Conservation (phyloP, 1,140 invertebrate species). For the Bombus turneri region DNA sequence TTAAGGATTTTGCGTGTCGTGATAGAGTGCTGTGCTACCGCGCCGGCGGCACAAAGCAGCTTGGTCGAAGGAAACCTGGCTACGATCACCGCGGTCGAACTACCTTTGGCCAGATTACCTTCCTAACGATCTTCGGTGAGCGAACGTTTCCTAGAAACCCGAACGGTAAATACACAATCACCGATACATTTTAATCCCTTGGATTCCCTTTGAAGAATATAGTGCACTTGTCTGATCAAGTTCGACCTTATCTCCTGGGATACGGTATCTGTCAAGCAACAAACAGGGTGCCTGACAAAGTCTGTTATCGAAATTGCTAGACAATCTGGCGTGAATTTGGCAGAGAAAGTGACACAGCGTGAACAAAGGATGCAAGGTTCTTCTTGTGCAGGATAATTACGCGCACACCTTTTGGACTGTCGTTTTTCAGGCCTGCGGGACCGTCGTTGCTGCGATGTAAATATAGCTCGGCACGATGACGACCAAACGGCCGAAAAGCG, state of each 20-base stretch:
- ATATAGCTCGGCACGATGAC: conserved; percentile 43
- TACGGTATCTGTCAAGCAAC: not conserved
- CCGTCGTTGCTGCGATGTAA: conserved; percentile 15
- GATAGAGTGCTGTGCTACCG: conserved; percentile 32
- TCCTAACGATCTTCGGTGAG: not conserved
- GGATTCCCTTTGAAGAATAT: not conserved
- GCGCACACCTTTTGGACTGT: not conserved
- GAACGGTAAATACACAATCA: not conserved
- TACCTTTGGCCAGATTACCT: not conserved
- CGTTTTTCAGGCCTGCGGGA: conserved; percentile 13
- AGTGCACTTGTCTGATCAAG: not conserved
- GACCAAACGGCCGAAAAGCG: conserved; percentile 27
- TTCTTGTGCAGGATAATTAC: not conserved
- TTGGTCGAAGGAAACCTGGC: not conserved
- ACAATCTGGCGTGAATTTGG: too few species aligned
- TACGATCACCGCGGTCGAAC: not conserved
- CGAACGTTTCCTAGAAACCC: not conserved
- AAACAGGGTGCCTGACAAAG: not conserved
- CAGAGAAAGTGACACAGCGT: not conserved
- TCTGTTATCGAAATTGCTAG: not conserved
- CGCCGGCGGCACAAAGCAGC: not conserved
- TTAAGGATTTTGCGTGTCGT: conserved; percentile 57
- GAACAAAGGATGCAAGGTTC: not conserved
- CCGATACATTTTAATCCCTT: not conserved
- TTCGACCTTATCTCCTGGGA: not conserved